Evolutionary conservation across 2,888 invertebrate genomes (phyloP), one percentile per base, ranked within the genome.

Genomic region (Trisateles emortualis): DNA sequence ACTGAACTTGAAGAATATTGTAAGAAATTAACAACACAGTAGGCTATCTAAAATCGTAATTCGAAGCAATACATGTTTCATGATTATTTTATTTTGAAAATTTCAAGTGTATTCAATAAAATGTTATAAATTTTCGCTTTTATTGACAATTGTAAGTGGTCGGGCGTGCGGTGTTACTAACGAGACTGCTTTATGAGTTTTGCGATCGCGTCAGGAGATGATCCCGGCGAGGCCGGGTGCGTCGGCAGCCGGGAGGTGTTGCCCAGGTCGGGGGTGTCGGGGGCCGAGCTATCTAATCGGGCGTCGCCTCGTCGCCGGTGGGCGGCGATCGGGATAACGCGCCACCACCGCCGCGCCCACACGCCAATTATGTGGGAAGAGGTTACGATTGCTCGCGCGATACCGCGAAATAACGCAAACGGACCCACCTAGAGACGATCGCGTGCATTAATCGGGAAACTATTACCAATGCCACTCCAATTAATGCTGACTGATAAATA

Each of bases 311-410:
- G 84, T 83, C 88, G 86, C 81, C 83, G 88, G 90, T 90, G 89
- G 92, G 90, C 88, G 90, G 85, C 83, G 85, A 89, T 88, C 87
- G 83, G 88, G 89, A 90, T 89, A 88, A 86, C 85, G 78, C 79
- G 80, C 86, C 83, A 79, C 82, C 81, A 79, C 79, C 70, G 74
- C 84, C 85, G 89, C 89, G 81, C 92, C 92, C 89, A 90, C 90
- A 86, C 86, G 88, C 91, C 91, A 90, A 92, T 92, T 92, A 92
- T 90, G 90, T 90, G 88, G 90, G 90, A 90, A 91, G 92, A 91
- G 87, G 87, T 89, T 86, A 86, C 88, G 91, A 90, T 92, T 81
- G 84, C 79, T 67, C 78, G 79, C 76, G 71, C 78, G 90, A 91
- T 90, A 90, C 76, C 75, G 75, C 79, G 72, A 67, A 83, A 81